Conservation (phyloP, 2,797 vertebrate genomes). For the Catamblyrhynchus diadema region DNA sequence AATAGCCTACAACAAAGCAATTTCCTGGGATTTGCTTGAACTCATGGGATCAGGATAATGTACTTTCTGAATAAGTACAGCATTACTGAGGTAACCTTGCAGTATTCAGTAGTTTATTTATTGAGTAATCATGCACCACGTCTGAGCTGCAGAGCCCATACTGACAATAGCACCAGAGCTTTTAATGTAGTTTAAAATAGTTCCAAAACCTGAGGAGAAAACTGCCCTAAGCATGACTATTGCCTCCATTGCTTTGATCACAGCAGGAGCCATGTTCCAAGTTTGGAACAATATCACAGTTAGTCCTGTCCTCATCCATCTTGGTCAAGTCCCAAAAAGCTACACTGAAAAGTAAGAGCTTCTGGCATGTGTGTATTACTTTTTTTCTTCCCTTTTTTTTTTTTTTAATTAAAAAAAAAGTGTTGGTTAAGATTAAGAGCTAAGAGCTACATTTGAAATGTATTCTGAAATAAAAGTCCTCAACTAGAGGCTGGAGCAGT, state of each 20-base stretch:
- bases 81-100: neutral
- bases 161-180: neutral
- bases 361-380: neutral
- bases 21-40: neutral
- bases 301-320: neutral
- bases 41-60: neutral
- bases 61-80: neutral
- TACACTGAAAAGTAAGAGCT: neutral
- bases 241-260: neutral
- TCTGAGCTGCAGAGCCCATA: neutral
- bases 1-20: neutral
- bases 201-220: neutral
- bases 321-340: neutral
- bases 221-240: neutral
- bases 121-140: neutral
- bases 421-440: neutral
- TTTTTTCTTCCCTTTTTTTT: fast-evolving
- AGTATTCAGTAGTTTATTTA: neutral
- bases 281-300: neutral
- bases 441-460: neutral
- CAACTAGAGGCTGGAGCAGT: neutral
- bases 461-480: neutral
- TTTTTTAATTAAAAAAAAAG: too few species aligned
- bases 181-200: neutral
- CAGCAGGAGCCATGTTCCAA: neutral